A percentile compares a stretch with the other conserved stretches of the same genome.
Conservation (phyloP, 2,113 vertebrate genomes). For the Solea senegalensis region DNA sequence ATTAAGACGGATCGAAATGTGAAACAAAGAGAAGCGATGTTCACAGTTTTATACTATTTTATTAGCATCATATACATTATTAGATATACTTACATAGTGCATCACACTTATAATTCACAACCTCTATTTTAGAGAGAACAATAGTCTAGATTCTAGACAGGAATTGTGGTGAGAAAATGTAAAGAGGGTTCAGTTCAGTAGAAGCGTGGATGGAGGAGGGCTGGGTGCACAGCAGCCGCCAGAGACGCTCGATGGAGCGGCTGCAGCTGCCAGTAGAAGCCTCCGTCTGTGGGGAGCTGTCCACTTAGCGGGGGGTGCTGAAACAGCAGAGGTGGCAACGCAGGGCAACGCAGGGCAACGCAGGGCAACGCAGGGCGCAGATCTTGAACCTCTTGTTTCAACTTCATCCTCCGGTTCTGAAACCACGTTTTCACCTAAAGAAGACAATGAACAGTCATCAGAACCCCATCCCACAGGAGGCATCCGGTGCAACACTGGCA, state of each 20-base stretch:
- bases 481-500: constrained; percentile 73
- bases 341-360: too few relatives aligned
- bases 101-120: too few relatives aligned
- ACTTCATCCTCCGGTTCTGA: constrained; percentile 87
- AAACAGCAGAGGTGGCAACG: constrained; percentile 51
- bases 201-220: background rate
- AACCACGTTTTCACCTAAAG: constrained; percentile 89
- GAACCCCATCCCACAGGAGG: constrained; percentile 64
- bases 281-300: constrained; percentile 65
- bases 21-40: too few relatives aligned
- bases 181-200: too few relatives aligned
- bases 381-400: constrained; percentile 84
- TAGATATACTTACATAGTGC: too few relatives aligned
- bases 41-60: too few relatives aligned
- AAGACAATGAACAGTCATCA: constrained; percentile 36
- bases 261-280: constrained; percentile 31
- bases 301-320: constrained; percentile 69
- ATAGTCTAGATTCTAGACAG: too few relatives aligned
- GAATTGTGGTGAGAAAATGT: too few relatives aligned
- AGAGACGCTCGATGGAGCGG: too few relatives aligned
- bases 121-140: too few relatives aligned
- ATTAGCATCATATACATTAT: too few relatives aligned
- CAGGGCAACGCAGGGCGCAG: constrained; percentile 67
- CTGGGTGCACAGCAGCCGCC: constrained; percentile 26
- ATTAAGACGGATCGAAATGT: too few relatives aligned